Percentiles rank a stretch among this genome's conserved stretches.
Conservation (phyloP, 2,797 vertebrate genomes). For the Merluccius polli region DNA sequence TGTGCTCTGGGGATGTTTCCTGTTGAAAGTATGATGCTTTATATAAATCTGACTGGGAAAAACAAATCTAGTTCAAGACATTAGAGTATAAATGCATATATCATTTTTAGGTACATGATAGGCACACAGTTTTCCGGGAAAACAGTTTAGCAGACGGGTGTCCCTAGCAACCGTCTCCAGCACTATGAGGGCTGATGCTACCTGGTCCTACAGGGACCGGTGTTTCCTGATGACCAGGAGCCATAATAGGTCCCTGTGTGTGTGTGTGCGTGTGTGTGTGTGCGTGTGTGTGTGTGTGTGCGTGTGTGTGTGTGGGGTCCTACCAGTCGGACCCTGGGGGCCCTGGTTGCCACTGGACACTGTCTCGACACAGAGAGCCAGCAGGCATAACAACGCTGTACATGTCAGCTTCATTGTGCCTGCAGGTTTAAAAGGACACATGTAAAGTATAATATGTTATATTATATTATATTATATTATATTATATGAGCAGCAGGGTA, state of each 20-base stretch:
- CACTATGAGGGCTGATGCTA: background rate
- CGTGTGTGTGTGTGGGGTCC: conserved; percentile 33
- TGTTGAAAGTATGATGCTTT: too few relatives aligned
- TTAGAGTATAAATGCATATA: background rate
- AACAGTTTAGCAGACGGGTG: background rate
- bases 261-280: conserved; percentile 3
- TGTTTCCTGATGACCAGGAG: conserved; percentile 54
- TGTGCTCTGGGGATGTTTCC: too few relatives aligned
- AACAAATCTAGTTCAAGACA: too few relatives aligned
- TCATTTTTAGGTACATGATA: too few relatives aligned
- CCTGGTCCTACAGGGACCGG: conserved; percentile 14
- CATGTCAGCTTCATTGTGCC: conserved; percentile 50
- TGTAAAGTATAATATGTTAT: background rate
- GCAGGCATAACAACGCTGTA: conserved; percentile 40
- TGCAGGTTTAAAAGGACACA: conserved; percentile 23
- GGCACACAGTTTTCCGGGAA: too few relatives aligned
- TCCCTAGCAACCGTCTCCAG: background rate
- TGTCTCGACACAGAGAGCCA: conserved; percentile 60
- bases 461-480: too few relatives aligned
- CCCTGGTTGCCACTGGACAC: conserved; percentile 76
- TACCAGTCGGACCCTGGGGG: conserved; percentile 64
- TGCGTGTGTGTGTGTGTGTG: too few relatives aligned
- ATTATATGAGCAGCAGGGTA: too few relatives aligned
- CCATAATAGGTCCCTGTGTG: conserved; percentile 65
- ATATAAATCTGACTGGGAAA: background rate